Evolutionary conservation across 2,888 invertebrate genomes (phyloP).

Genomic region (Bhutanitis thaidina): DNA sequence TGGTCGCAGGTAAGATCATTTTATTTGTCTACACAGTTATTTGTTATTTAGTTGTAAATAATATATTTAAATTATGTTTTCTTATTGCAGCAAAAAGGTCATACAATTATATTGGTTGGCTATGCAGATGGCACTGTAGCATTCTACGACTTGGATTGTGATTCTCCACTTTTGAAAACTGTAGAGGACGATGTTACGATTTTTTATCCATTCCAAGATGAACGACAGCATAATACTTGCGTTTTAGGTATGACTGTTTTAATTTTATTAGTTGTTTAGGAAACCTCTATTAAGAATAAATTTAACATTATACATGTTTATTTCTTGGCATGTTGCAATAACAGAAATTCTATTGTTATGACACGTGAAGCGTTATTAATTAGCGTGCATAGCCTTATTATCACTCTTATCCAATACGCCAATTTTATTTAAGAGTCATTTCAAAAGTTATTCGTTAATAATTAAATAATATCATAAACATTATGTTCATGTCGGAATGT

Average conservation of each 20-base stretch:
- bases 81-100: conserved; percentile 64
- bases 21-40: not conserved
- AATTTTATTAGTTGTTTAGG: too few relatives aligned
- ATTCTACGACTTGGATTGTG: conserved; percentile 79
- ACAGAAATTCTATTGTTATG: too few relatives aligned
- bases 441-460: too few relatives aligned
- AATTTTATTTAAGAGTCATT: too few relatives aligned
- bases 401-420: too few relatives aligned
- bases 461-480: too few relatives aligned
- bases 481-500: too few relatives aligned
- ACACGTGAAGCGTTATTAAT: too few relatives aligned
- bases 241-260: conserved; percentile 73
- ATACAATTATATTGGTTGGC: conserved; percentile 81
- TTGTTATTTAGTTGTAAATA: not conserved
- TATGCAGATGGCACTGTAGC: conserved; percentile 84
- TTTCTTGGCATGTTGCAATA: too few relatives aligned
- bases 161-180: conserved; percentile 70
- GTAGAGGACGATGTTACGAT: conserved; percentile 55
- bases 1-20: conserved; percentile 66
- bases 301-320: too few relatives aligned
- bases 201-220: conserved; percentile 79
- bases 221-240: conserved; percentile 78
- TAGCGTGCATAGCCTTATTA: too few relatives aligned
- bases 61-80: conserved; percentile 29
- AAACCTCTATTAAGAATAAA: too few relatives aligned